phyloP scores from a whole-genome alignment of 2,797 vertebrate species.

The Anabas testudineus region DNA sequence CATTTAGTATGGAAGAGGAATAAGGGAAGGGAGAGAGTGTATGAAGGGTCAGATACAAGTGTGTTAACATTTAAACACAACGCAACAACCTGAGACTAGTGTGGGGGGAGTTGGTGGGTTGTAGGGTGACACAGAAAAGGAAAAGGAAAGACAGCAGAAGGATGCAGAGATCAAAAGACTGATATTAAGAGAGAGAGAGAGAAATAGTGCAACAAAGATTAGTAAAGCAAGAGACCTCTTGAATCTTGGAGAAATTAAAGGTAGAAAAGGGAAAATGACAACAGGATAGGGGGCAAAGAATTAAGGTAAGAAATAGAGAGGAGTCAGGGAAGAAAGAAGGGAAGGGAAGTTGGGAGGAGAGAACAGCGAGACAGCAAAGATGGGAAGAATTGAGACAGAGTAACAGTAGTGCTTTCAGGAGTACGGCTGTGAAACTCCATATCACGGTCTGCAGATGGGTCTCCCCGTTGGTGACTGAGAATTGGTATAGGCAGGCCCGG shows the following conservation, averaged over 20 bases:
- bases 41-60: conserved; percentile 49
- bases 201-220: conserved; percentile 78
- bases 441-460: conserved; percentile 84
- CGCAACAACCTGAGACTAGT: conserved; percentile 79
- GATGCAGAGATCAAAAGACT: conserved; percentile 35
- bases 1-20: conserved; percentile 21
- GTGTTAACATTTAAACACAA: conserved; percentile 67
- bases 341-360: conserved; percentile 19
- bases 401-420: conserved; percentile 76
- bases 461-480: conserved; percentile 81
- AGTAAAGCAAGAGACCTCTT: conserved; percentile 69
- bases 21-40: conserved; percentile 3
- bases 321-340: conserved; percentile 5
- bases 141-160: conserved; percentile 52
- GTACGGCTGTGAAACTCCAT: conserved; percentile 84
- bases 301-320: neutral
- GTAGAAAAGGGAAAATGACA: conserved; percentile 36
- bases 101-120: conserved; percentile 22
- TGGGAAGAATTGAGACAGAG: conserved; percentile 31
- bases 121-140: conserved; percentile 29
- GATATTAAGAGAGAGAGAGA: conserved; percentile 52
- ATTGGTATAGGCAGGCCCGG: conserved; percentile 68
- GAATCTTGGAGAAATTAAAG: conserved; percentile 31
- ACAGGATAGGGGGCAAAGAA: neutral
- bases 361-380: conserved; percentile 24